These are phyloP conservation scores for Cephus cinctus DNA, from an alignment of 1,140 invertebrate genomes.

Conservation along the genomic window DNA sequence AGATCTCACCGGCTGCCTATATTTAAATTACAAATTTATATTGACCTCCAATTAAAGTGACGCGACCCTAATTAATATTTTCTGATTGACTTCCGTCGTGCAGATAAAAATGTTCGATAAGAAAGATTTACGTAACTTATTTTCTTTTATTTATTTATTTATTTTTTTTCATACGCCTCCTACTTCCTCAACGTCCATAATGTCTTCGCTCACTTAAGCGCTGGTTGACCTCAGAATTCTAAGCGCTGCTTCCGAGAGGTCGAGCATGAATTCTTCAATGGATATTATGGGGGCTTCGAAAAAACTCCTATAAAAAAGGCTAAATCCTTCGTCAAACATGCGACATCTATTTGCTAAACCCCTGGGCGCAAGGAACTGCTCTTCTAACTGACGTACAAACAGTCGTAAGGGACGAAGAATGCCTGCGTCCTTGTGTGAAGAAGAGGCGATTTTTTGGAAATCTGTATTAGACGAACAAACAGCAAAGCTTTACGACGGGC, in stretches of 20 bases:
- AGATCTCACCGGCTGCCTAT: no score
- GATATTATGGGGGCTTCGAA: slow-evolving; percentile 6
- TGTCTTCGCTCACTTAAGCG: neutral
- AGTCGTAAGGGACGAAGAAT: slow-evolving; percentile 13
- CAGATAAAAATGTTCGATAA: no score
- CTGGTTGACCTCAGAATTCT: neutral
- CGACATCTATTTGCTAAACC: slow-evolving; percentile 31
- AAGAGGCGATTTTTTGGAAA: neutral
- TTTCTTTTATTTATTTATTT: no score
- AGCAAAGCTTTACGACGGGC: slow-evolving; percentile 6
- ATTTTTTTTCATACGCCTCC: no score
- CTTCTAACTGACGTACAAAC: slow-evolving; percentile 30
- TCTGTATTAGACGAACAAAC: slow-evolving; percentile 3
- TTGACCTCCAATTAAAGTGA: no score
- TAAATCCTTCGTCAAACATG: slow-evolving; percentile 37
- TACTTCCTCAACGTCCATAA: slow-evolving; percentile 16
- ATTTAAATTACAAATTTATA: no score
- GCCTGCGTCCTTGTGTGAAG: neutral
- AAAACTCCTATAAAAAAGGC: slow-evolving; percentile 25
- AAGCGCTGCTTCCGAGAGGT: no score
- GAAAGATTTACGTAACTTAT: no score
- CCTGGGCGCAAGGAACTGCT: slow-evolving; percentile 20
- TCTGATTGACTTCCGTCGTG: no score
- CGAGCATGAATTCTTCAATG: no score
- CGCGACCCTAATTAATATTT: no score